A percentile compares a stretch with the other conserved stretches of the same genome.
phyloP scores from a whole-genome alignment of 2,113 vertebrate species.

The Cyprinus carpio region DNA sequence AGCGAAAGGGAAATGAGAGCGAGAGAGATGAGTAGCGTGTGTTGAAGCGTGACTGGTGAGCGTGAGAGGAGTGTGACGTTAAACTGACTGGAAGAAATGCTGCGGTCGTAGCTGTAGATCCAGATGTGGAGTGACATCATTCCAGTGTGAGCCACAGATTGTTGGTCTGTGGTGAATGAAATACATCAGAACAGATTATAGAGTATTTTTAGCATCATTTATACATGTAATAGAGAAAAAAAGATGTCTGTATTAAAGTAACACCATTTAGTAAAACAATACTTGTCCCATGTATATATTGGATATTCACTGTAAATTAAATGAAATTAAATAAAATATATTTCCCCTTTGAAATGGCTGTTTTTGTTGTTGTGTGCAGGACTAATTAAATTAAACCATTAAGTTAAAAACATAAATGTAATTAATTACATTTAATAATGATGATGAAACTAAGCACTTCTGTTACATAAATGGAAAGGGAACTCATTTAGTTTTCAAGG shows the following conservation, averaged over 20 bases:
- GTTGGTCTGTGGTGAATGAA: neutral
- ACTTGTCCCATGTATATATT: neutral
- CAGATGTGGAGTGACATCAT: slow-evolving; percentile 26
- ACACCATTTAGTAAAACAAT: neutral
- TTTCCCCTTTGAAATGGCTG: neutral
- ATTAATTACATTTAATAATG: slow-evolving; percentile 49
- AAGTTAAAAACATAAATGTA: neutral
- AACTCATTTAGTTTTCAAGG: neutral
- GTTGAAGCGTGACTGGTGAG: slow-evolving; percentile 20
- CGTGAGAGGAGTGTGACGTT: slow-evolving; percentile 20
- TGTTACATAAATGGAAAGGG: neutral
- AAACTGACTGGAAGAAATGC: slow-evolving; percentile 23
- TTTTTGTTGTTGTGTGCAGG: neutral
- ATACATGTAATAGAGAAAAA: neutral
- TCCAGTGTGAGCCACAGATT: neutral
- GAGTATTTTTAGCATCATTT: neutral
- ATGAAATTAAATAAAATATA: slow-evolving; percentile 65
- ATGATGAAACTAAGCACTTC: too few relatives aligned
- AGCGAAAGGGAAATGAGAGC: neutral
- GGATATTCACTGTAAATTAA: neutral
- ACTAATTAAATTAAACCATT: too few relatives aligned
- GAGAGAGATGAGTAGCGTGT: slow-evolving; percentile 64
- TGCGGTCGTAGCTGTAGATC: neutral
- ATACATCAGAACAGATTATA: slow-evolving; percentile 50
- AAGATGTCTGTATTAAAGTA: neutral